Evolutionary conservation across 2,113 vertebrate genomes (phyloP), one percentile per base, ranked within the genome.

Genomic region (Phalacrocorax carbo): DNA sequence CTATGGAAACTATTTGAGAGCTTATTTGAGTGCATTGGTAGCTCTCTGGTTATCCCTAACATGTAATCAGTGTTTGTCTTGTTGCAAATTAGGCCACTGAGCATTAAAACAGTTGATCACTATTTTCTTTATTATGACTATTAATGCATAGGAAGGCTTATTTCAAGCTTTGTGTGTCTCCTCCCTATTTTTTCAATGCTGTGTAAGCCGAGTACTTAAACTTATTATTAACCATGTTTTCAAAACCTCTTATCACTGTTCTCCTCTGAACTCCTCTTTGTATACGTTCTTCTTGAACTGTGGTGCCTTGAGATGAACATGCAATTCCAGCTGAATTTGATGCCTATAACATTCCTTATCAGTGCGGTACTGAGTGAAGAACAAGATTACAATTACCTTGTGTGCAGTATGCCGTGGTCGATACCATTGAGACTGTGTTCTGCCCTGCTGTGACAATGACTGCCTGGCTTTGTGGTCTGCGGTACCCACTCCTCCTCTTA

Each of bases 381-480:
- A 10, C 36, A 70, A 3, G 54, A 36, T 15, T 81, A 2, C 64
- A n/a, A 32, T 54, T 10, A 4, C 21, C 8, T 55, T 49, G 48
- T 16, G 40, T 79, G 66, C 69, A 32, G 46, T 10, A 2, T 9
- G 73, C 51, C 1, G 4, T 36, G 72, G 60, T 32, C 2, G 60
- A 5, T 76, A 18, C 34, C 26, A 7, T 1, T 0, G 2, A 12
- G n/a, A 0, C 51, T 6, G 25, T 3, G 44, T 26, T 27, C 19
- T 51, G 70, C 23, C 29, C 23, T 30, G 72, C 78, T 21, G 38
- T 34, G 86, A 14, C 46, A 17, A 6, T 29, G 79, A 4, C 65
- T 40, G 27, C 46, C 65, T 38, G 66, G 11, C 40, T 11, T 17
- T 40, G 17, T 60, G 92, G 32, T 46, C 40, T 0, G 0, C 27